A percentile compares a stretch with the other conserved stretches of the same genome.
phyloP scores from a whole-genome alignment of 2,797 vertebrate species.

The Sorex maritimensis region DNA sequence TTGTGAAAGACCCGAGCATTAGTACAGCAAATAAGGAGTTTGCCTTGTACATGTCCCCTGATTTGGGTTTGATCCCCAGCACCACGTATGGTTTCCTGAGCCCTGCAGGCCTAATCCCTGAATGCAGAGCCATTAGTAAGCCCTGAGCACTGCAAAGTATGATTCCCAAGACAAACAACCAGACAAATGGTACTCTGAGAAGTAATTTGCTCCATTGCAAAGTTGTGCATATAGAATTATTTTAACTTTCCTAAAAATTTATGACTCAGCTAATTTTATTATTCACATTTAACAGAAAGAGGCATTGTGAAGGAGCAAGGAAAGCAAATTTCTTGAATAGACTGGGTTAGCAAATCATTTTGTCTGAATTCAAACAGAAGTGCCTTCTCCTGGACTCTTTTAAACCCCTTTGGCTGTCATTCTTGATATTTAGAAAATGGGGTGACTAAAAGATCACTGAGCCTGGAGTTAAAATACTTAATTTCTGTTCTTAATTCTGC shows the following conservation, averaged over 20 bases:
- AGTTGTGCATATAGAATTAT: background rate
- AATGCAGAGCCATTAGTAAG: no score
- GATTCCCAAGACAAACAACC: no score
- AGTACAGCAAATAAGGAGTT: no score
- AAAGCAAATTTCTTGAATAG: background rate
- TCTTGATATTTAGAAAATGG: background rate
- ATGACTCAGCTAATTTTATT: background rate
- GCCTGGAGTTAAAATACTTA: slow-evolving; percentile 4
- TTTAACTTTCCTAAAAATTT: background rate
- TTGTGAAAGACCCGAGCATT: no score
- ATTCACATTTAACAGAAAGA: background rate
- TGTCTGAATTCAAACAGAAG: background rate
- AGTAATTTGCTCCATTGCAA: background rate
- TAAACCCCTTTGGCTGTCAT: background rate
- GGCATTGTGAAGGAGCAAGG: background rate
- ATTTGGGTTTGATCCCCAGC: no score
- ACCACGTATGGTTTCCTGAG: no score
- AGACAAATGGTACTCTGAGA: no score
- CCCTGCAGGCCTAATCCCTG: no score
- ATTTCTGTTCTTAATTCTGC: slow-evolving; percentile 72
- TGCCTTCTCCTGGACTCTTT: background rate
- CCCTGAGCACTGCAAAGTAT: no score
- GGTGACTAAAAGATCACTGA: slow-evolving; percentile 15
- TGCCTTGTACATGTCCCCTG: no score
- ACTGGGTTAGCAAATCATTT: background rate